Conservation (phyloP, 2,888 invertebrate genomes). For the Drosophila cognata region DNA sequence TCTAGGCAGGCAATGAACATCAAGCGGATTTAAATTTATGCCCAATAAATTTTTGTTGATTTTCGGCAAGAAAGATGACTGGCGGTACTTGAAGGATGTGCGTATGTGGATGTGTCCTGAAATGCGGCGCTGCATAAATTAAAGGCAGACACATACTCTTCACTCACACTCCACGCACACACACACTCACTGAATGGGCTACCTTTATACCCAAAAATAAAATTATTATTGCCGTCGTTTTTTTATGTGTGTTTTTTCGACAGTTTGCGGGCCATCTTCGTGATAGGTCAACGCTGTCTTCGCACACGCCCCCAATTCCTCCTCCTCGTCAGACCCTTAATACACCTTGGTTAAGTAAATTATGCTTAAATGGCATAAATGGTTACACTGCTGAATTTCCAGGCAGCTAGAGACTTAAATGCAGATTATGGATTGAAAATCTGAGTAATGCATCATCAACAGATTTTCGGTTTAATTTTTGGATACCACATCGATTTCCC, state of each 20-base stretch:
- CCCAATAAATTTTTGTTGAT: conserved; percentile 81
- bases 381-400: conserved; percentile 30
- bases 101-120: conserved; percentile 40
- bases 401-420: conserved; percentile 21
- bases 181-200: conserved; percentile 22
- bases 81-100: conserved; percentile 19
- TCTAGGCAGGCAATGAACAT: conserved; percentile 44
- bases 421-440: conserved; percentile 21
- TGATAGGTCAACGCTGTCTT: conserved; percentile 17
- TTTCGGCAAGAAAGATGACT: conserved; percentile 55
- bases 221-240: conserved; percentile 65
- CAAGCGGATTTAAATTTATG: conserved; percentile 79
- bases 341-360: conserved; percentile 57
- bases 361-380: conserved; percentile 73
- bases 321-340: conserved; percentile 9
- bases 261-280: conserved; percentile 34
- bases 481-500: conserved; percentile 42
- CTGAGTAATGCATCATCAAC: conserved; percentile 66
- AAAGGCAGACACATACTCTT: conserved; percentile 30
- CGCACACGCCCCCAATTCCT: too few species aligned
- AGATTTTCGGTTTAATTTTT: conserved; percentile 53
- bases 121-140: conserved; percentile 76
- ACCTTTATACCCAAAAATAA: conserved; percentile 53
- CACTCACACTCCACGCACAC: not conserved
- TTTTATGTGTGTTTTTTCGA: conserved; percentile 62